Percentiles rank a stretch among this genome's conserved stretches.
phyloP scores from a whole-genome alignment of 2,888 invertebrate genomes.

The Morpho achilles region DNA sequence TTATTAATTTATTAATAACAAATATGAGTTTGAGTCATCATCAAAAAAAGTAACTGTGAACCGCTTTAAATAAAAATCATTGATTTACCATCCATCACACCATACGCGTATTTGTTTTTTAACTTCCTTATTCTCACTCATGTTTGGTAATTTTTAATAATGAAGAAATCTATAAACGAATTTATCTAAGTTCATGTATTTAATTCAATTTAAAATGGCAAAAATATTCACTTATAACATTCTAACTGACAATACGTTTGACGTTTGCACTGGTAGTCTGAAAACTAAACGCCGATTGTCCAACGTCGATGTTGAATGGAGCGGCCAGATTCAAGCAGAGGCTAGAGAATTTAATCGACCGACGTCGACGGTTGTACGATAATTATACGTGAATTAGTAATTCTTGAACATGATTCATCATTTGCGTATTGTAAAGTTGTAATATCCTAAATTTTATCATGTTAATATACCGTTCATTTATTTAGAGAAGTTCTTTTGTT shows the following conservation, averaged over 20 bases:
- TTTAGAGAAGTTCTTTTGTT: no score
- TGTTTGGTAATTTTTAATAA: slow-evolving; percentile 33
- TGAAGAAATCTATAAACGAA: slow-evolving; percentile 14
- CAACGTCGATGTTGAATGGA: slow-evolving; percentile 1
- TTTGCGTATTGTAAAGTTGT: slow-evolving; percentile 2
- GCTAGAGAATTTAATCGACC: no score
- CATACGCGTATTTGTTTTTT: slow-evolving; percentile 85
- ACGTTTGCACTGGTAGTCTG: slow-evolving; percentile 19
- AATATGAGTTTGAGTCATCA: no score
- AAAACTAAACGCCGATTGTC: slow-evolving; percentile 11
- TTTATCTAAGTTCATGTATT: background rate
- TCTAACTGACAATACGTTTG: slow-evolving; percentile 28
- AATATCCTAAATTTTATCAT: background rate
- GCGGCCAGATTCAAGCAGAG: background rate
- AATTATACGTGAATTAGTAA: slow-evolving; percentile 4
- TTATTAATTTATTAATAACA: no score
- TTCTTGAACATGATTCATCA: slow-evolving; percentile 4
- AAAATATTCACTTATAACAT: background rate
- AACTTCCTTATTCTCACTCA: slow-evolving; percentile 59
- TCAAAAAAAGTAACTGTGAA: background rate
- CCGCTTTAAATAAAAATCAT: slow-evolving; percentile 32
- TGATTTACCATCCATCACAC: slow-evolving; percentile 92
- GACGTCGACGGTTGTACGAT: background rate
- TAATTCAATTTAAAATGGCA: background rate
- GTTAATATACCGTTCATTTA: background rate